Percentiles rank a stretch among this genome's conserved stretches.
Evolutionary conservation across 2,113 vertebrate genomes (phyloP).

Genomic region (Seriola quinqueradiata): DNA sequence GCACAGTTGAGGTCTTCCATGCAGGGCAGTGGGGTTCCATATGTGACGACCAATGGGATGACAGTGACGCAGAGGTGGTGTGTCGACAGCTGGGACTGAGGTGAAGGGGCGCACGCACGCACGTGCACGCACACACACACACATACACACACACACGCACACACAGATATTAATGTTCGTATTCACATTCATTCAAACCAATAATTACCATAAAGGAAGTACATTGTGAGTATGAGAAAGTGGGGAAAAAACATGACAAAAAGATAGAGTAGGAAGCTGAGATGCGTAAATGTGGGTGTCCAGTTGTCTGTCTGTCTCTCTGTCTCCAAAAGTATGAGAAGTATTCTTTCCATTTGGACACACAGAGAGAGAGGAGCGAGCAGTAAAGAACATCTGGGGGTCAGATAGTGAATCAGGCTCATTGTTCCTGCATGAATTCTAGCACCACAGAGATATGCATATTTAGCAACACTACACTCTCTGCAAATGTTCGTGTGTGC

Average conservation of each 20-base stretch:
- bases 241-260: slow-evolving; percentile 16
- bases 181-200: background rate
- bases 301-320: slow-evolving; percentile 54
- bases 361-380: slow-evolving; percentile 67
- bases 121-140: background rate
- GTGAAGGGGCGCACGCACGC: slow-evolving; percentile 75
- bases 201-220: slow-evolving; percentile 12
- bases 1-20: slow-evolving; percentile 93
- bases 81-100: slow-evolving; percentile 96
- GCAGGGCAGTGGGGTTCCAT: slow-evolving; percentile 95
- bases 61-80: slow-evolving; percentile 96
- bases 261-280: slow-evolving; percentile 33
- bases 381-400: slow-evolving; percentile 77
- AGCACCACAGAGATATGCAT: slow-evolving; percentile 68
- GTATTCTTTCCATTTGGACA: slow-evolving; percentile 78
- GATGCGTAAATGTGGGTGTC: slow-evolving; percentile 61
- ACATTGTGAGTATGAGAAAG: background rate
- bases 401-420: slow-evolving; percentile 77
- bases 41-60: slow-evolving; percentile 97
- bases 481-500: slow-evolving; percentile 27
- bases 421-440: slow-evolving; percentile 78
- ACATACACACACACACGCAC: background rate
- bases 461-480: slow-evolving; percentile 59
- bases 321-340: slow-evolving; percentile 82
- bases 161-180: background rate